These are phyloP conservation scores for Heterochromis multidens DNA, from an alignment of 2,113 vertebrate species.

Conservation along the genomic window DNA sequence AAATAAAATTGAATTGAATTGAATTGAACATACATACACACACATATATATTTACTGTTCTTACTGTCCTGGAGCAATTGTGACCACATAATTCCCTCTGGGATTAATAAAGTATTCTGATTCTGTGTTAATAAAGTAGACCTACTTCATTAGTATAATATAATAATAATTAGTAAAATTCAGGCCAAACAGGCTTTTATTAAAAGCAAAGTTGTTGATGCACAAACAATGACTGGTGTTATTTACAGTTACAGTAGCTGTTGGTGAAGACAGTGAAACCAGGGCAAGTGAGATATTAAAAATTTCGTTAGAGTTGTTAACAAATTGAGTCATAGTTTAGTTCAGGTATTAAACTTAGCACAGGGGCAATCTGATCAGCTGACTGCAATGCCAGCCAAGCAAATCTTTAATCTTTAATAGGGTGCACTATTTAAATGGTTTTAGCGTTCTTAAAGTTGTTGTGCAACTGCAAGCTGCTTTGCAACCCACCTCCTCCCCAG, in stretches of 20 bases:
- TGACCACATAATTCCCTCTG: no score
- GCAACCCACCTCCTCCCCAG: background rate
- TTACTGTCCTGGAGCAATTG: no score
- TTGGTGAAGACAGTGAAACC: background rate
- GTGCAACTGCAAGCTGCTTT: background rate
- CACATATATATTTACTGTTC: no score
- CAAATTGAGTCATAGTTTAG: background rate
- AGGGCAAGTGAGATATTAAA: background rate
- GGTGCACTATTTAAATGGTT: background rate
- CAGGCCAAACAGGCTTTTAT: background rate
- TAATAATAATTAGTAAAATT: no score
- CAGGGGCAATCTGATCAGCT: background rate
- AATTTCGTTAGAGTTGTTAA: background rate
- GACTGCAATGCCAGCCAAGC: background rate
- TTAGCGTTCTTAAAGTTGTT: background rate
- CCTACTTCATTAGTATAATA: background rate
- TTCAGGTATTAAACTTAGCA: background rate
- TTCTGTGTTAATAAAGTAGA: background rate
- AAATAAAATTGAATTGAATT: no score
- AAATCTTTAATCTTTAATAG: background rate
- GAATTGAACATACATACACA: no score
- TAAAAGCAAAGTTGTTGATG: background rate
- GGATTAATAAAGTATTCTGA: no score
- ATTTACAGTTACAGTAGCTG: background rate
- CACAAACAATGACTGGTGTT: background rate